Conservation (phyloP, 2,797 vertebrate species). For the Remorina albescens region DNA sequence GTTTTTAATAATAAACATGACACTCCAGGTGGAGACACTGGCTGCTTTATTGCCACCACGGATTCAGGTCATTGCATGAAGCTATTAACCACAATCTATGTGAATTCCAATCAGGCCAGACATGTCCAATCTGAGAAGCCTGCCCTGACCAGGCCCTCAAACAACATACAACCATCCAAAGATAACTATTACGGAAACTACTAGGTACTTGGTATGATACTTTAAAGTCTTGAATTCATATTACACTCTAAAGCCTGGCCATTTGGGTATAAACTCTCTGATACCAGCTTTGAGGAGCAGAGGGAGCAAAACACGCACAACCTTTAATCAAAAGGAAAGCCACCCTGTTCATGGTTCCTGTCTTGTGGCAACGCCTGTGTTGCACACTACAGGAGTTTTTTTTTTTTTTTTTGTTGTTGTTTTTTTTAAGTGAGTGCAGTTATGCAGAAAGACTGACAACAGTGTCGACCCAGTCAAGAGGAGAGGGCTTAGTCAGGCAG, state of each 20-base stretch:
- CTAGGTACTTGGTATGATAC: constrained; percentile 50
- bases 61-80: constrained; percentile 1
- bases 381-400: constrained; percentile 46
- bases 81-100: constrained; percentile 24
- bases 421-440: constrained; percentile 18
- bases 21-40: neutral
- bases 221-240: constrained; percentile 42
- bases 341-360: constrained; percentile 40
- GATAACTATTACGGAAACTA: constrained; percentile 53
- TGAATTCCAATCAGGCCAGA: constrained; percentile 16
- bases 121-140: constrained; percentile 30
- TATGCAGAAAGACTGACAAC: constrained; percentile 30
- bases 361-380: constrained; percentile 42
- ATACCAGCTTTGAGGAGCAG: constrained; percentile 54
- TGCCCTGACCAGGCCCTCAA: constrained; percentile 15
- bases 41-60: constrained; percentile 6
- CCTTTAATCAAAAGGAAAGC: constrained; percentile 56
- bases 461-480: constrained; percentile 33
- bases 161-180: constrained; percentile 29
- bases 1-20: constrained; percentile 12
- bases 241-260: constrained; percentile 39
- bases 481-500: constrained; percentile 39
- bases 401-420: too few species aligned
- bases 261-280: constrained; percentile 46
- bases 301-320: constrained; percentile 47